A percentile compares a stretch with the other conserved stretches of the same genome.
phyloP scores from a whole-genome alignment of 92 coral and sea anemone species.

The Zoanthus sociatus region DNA sequence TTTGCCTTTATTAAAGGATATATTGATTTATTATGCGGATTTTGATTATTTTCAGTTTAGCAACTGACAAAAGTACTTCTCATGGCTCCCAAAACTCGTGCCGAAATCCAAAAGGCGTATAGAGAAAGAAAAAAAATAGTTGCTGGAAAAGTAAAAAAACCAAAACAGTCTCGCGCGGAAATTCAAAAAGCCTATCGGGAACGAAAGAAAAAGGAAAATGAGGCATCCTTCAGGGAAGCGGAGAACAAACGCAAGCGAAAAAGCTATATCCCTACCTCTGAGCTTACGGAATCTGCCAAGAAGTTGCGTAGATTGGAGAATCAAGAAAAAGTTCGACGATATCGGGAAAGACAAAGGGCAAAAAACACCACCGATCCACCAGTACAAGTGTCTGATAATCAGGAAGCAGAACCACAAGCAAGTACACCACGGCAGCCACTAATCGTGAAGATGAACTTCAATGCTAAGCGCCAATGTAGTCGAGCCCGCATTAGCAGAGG shows the following conservation, averaged over 20 bases:
- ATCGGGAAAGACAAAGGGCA: slow-evolving; percentile 18
- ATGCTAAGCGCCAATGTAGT: too few relatives aligned
- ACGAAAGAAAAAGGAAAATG: slow-evolving; percentile 36
- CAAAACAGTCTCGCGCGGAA: neutral
- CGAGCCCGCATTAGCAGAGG: too few relatives aligned
- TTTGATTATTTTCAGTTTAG: slow-evolving; percentile 7
- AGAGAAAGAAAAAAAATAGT: neutral
- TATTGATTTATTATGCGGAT: neutral
- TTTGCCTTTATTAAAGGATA: neutral
- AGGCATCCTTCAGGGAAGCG: slow-evolving; percentile 4
- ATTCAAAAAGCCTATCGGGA: slow-evolving; percentile 42
- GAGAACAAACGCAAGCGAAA: slow-evolving; percentile 34
- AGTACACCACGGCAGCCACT: neutral
- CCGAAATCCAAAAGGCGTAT: slow-evolving; percentile 22
- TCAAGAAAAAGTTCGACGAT: slow-evolving; percentile 41
- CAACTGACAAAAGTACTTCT: neutral
- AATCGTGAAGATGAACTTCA: too few relatives aligned
- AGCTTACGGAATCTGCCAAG: slow-evolving; percentile 27
- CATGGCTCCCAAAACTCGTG: slow-evolving; percentile 24
- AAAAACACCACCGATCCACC: neutral
- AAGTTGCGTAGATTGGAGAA: slow-evolving; percentile 19
- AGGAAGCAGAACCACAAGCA: neutral
- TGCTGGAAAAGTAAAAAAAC: neutral
- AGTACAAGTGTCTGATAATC: slow-evolving; percentile 10
- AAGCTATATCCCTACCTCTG: slow-evolving; percentile 10